A percentile compares a stretch with the other conserved stretches of the same genome.
phyloP scores from a whole-genome alignment of 2,888 invertebrate species.

The Helicoverpa assulta region DNA sequence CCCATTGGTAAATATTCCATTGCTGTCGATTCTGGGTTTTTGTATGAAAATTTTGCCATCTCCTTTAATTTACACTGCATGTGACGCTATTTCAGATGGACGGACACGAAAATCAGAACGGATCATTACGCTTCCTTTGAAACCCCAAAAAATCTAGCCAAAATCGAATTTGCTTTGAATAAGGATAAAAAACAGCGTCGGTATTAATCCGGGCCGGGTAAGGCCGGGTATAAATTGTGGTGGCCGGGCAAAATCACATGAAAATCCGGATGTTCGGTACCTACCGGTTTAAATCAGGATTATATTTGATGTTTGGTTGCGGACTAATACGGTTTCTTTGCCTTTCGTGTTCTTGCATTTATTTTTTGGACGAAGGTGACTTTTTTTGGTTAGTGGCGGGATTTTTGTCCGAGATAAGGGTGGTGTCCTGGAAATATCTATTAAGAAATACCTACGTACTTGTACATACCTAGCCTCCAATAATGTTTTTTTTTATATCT shows the following conservation, averaged over 20 bases:
- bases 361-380: conserved; percentile 4
- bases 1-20: too few relatives aligned
- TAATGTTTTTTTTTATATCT: too few relatives aligned
- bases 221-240: conserved; percentile 65
- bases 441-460: too few relatives aligned
- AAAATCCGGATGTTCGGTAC: conserved; percentile 53
- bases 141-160: conserved; percentile 3
- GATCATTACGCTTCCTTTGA: not conserved
- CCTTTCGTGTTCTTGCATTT: conserved; percentile 18
- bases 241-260: conserved; percentile 59
- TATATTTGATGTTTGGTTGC: conserved; percentile 42
- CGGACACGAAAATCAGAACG: not conserved
- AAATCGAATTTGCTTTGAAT: conserved; percentile 45
- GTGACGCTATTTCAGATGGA: not conserved
- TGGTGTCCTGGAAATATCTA: too few relatives aligned
- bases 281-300: conserved; percentile 44
- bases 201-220: conserved; percentile 63
- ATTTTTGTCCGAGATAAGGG: not conserved
- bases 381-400: not conserved
- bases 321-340: conserved; percentile 14
- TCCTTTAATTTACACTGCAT: not conserved
- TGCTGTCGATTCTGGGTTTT: too few relatives aligned
- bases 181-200: conserved; percentile 45
- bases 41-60: too few relatives aligned
- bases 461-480: too few relatives aligned